Percentiles rank a stretch among this genome's conserved stretches.
phyloP scores from a whole-genome alignment of 2,888 invertebrate species.

The Prosopocoilus inquinatus region DNA sequence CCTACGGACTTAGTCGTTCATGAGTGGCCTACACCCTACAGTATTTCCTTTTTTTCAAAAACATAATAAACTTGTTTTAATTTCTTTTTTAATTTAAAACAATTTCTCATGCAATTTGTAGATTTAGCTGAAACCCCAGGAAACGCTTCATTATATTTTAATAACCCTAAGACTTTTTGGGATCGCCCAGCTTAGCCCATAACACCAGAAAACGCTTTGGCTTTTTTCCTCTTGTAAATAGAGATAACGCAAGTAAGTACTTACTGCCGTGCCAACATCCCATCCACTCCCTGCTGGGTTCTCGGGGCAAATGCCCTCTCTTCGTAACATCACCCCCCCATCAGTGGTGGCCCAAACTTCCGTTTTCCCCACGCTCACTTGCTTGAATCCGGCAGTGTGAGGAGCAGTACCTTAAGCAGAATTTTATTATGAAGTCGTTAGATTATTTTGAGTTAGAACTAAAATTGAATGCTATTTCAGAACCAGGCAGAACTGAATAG shows the following conservation, averaged over 20 bases:
- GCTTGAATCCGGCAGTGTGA: conserved; percentile 60
- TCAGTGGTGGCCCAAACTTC: conserved; percentile 78
- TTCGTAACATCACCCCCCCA: conserved; percentile 66
- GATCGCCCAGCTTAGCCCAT: too few species aligned
- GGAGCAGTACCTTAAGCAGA: conserved; percentile 40
- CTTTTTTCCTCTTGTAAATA: neutral
- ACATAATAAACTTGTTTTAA: too few species aligned
- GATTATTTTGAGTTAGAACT: too few species aligned
- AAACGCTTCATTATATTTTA: too few species aligned
- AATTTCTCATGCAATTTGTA: too few species aligned
- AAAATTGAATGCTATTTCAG: too few species aligned
- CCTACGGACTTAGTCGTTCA: too few species aligned
- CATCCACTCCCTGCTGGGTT: conserved; percentile 77
- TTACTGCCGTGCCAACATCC: conserved; percentile 66
- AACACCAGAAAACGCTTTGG: neutral
- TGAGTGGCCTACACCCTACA: too few species aligned
- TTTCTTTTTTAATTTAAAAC: too few species aligned
- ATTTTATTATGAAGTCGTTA: neutral
- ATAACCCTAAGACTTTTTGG: neutral
- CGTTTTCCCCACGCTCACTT: conserved; percentile 65
- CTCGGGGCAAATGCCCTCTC: conserved; percentile 71
- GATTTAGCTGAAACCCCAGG: too few species aligned
- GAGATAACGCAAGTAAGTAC: neutral
- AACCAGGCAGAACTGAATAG: too few species aligned
- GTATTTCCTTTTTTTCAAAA: too few species aligned